Conservation (phyloP, 2,113 vertebrate species). For the Ancistrus triradiatus region DNA sequence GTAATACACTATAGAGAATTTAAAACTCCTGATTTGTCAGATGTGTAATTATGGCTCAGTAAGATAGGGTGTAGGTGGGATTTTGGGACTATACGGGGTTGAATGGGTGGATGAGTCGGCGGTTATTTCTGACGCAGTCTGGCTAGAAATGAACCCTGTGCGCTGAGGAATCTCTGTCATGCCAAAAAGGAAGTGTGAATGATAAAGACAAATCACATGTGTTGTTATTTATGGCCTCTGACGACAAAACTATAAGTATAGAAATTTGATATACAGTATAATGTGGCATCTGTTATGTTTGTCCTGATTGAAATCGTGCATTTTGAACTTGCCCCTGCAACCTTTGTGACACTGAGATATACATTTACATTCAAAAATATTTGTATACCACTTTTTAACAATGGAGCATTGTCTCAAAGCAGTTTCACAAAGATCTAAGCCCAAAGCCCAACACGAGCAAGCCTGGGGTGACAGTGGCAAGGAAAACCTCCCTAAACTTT, state of each 20-base stretch:
- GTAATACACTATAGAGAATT: slow-evolving; percentile 15
- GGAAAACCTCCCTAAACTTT: too few species aligned
- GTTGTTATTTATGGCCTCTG: neutral
- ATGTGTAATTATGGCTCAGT: slow-evolving; percentile 23
- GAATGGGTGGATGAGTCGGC: slow-evolving; percentile 25
- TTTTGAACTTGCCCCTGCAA: neutral
- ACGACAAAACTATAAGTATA: neutral
- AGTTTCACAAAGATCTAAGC: too few species aligned
- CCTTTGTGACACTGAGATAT: too few species aligned
- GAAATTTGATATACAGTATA: neutral
- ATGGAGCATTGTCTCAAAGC: too few species aligned
- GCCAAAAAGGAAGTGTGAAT: neutral
- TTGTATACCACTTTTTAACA: too few species aligned
- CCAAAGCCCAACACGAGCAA: too few species aligned
- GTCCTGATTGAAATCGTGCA: neutral
- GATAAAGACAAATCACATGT: neutral
- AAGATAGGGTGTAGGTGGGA: slow-evolving; percentile 17
- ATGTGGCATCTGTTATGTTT: neutral
- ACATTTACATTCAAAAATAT: too few species aligned
- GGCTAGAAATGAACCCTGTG: neutral
- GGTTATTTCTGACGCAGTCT: slow-evolving; percentile 23
- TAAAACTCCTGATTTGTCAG: slow-evolving; percentile 23
- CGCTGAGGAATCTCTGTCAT: neutral
- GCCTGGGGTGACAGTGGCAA: too few species aligned
- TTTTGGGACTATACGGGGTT: slow-evolving; percentile 9